Conservation (phyloP, 2,888 invertebrate species). For the Euproctis similis region DNA sequence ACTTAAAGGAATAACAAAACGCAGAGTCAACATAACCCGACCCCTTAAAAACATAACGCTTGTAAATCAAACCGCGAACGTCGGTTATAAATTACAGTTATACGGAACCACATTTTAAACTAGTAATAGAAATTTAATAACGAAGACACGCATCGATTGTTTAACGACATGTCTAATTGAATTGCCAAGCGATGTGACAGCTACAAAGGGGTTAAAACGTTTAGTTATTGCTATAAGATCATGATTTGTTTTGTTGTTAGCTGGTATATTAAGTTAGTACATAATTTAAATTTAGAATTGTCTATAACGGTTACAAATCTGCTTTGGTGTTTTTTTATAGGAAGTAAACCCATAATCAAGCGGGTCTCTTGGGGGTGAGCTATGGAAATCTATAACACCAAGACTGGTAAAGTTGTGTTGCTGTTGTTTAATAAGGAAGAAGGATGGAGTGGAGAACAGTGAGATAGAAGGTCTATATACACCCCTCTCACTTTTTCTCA, state of each 20-base stretch:
- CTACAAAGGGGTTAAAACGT: conserved; percentile 50
- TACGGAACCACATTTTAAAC: conserved; percentile 67
- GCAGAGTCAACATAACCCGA: conserved; percentile 48
- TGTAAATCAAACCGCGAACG: conserved; percentile 46
- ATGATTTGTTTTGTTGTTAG: conserved; percentile 8
- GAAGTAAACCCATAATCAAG: too few relatives aligned
- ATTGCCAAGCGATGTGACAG: conserved; percentile 41
- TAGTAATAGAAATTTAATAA: conserved; percentile 64
- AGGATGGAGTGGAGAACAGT: too few relatives aligned
- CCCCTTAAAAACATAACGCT: conserved; percentile 39
- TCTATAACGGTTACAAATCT: too few relatives aligned
- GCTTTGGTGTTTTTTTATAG: too few relatives aligned
- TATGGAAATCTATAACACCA: too few relatives aligned
- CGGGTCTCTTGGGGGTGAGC: too few relatives aligned
- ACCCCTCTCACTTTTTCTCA: too few relatives aligned
- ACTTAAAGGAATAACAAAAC: conserved; percentile 38
- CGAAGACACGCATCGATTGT: conserved; percentile 67
- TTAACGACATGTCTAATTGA: conserved; percentile 64
- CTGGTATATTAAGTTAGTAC: not conserved
- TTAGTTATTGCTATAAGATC: conserved; percentile 24
- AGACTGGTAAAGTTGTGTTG: too few relatives aligned
- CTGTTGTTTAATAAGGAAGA: too few relatives aligned
- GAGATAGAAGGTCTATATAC: too few relatives aligned
- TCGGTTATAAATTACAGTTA: conserved; percentile 61
- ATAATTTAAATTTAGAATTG: too few relatives aligned